Evolutionary conservation across 2,888 invertebrate species (phyloP), one percentile per base, ranked within the genome.

Genomic region (Schrankia costaestrigalis): DNA sequence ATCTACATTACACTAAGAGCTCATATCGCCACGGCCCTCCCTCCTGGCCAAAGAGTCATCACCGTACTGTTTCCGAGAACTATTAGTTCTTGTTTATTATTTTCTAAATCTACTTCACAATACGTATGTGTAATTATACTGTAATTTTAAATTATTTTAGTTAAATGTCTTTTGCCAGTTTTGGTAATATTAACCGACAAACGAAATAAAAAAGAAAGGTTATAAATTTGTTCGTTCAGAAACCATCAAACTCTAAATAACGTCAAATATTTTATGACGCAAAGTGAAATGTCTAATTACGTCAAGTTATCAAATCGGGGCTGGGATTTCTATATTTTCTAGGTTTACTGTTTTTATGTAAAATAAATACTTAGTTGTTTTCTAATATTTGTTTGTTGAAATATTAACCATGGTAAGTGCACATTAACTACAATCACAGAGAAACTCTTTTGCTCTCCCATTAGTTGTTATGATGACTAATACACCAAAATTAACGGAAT

Each of bases 391-490:
- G 39, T 44, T 45, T 47, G 31, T 21, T 35, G 46, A 21, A n/a
- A 38, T 25, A 43, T 46, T 45, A 26, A 73, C 51, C 41, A 77
- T 78, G 77, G 77, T 78, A 63, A 71, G 64, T 53, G 18, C 32
- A 7, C 17, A 23, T 22, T 34, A 24, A 31, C 25, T 46, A 22
- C 36, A 29, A 35, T 13, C n/a, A n/a, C n/a, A n/a, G n/a, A n/a
- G n/a, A 40, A 39, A 42, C 18, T 31, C 28, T 36, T 42, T 34
- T 26, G 22, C 27, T 44, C 8, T 33, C 45, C 32, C 44, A 47
- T 38, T 65, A 71, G 73, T 77, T 81, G 73, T 77, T 80, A 58
- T 80, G 83, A 83, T 86, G 86, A 87, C 86, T 87, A 86, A 87
- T 84, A 63, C 72, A 54, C 50, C 36, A 60, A 63, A 65, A 66